Conservation (phyloP, 2,113 vertebrate genomes). For the Nothocercus nigrocapillus region DNA sequence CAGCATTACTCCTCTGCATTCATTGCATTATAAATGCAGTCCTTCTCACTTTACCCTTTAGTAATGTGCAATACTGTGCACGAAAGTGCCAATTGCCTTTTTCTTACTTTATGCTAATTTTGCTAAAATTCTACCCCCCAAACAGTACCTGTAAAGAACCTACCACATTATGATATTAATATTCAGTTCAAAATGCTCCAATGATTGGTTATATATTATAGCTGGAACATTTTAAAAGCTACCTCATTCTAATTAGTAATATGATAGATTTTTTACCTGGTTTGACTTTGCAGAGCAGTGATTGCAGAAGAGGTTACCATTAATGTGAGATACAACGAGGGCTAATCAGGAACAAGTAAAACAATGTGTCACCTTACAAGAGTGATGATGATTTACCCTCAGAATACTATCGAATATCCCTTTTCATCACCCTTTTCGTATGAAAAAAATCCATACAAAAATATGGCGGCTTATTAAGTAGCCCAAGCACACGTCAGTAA, state of each 20-base stretch:
- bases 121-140: not conserved
- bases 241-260: conserved; percentile 15
- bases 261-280: not conserved
- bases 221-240: not conserved
- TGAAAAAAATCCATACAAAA: not conserved
- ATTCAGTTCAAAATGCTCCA: not conserved
- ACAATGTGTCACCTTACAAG: not conserved
- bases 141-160: not conserved
- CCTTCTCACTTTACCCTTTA: not conserved
- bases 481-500: rapidly evolving
- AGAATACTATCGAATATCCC: not conserved
- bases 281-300: not conserved
- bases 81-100: not conserved
- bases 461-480: not conserved
- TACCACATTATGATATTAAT: not conserved
- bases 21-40: not conserved
- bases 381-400: conserved; percentile 5
- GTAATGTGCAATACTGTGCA: not conserved
- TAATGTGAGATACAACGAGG: not conserved
- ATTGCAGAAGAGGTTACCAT: not conserved
- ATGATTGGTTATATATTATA: not conserved
- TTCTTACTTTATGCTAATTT: not conserved
- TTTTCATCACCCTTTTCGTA: not conserved
- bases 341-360: conserved; percentile 31
- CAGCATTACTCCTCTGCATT: not conserved